phyloP scores from a whole-genome alignment of 2,888 invertebrate species.

The Petrophora chlorosata region DNA sequence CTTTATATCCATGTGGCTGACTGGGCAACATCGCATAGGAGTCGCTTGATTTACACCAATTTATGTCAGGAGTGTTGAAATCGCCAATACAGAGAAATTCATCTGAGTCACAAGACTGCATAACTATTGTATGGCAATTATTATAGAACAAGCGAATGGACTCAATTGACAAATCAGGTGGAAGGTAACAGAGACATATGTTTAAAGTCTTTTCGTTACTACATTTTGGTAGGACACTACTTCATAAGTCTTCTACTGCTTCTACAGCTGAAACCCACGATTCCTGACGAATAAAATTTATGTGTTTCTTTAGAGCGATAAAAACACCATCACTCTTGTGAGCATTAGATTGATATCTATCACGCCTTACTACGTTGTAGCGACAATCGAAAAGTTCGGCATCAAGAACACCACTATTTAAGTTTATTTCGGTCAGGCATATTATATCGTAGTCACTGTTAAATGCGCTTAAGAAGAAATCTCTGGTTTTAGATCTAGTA shows the following conservation, averaged over 20 bases:
- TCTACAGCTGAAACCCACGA: slow-evolving; percentile 27
- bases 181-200: slow-evolving; percentile 29
- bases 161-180: slow-evolving; percentile 8
- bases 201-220: neutral
- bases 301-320: slow-evolving; percentile 21
- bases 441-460: slow-evolving; percentile 19
- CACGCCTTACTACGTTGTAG: neutral
- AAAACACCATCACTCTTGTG: slow-evolving; percentile 30
- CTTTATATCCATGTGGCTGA: neutral
- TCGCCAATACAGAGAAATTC: slow-evolving; percentile 7
- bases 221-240: slow-evolving; percentile 9
- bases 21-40: neutral
- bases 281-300: slow-evolving; percentile 17
- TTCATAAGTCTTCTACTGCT: slow-evolving; percentile 31
- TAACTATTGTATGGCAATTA: slow-evolving; percentile 6
- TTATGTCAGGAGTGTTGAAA: slow-evolving; percentile 6
- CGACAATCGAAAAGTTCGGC: too few species aligned
- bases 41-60: neutral
- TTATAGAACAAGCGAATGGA: neutral
- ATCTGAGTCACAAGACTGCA: neutral
- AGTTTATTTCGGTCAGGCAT: slow-evolving; percentile 22
- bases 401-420: too few species aligned
- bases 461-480: slow-evolving; percentile 9
- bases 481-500: slow-evolving; percentile 2
- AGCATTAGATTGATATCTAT: too few species aligned